phyloP scores from a whole-genome alignment of 2,797 vertebrate species.

The Gallinago nigripennis region DNA sequence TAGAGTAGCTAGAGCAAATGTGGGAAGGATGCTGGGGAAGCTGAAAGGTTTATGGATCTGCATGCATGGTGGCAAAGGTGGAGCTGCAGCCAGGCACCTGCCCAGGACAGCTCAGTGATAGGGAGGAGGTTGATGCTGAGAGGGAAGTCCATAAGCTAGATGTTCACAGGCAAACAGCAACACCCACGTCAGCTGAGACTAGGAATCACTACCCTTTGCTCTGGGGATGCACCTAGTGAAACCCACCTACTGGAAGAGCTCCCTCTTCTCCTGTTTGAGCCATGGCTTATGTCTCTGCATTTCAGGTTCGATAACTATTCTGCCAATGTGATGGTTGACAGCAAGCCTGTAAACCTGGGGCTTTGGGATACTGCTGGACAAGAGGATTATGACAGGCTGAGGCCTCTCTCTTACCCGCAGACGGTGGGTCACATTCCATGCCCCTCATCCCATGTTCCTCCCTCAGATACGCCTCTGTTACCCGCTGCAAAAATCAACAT shows the following conservation, averaged over 20 bases:
- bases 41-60: neutral
- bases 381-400: constrained; percentile 92
- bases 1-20: neutral
- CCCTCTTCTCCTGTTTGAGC: neutral
- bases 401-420: constrained; percentile 91
- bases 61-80: neutral
- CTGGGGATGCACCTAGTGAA: neutral
- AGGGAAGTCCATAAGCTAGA: neutral
- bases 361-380: constrained; percentile 94
- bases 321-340: constrained; percentile 95
- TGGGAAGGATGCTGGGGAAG: neutral
- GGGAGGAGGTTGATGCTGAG: neutral
- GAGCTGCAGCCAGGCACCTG: neutral
- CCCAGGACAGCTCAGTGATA: neutral
- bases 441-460: neutral
- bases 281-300: neutral
- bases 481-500: neutral
- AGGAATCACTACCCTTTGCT: neutral
- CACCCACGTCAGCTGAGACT: neutral
- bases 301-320: constrained; percentile 93
- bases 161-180: neutral
- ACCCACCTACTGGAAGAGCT: neutral
- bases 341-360: constrained; percentile 92
- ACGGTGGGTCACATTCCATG: constrained; percentile 76
- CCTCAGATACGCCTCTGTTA: neutral